phyloP scores from a whole-genome alignment of 2,113 vertebrate species.

The Gallinago jamesoni region DNA sequence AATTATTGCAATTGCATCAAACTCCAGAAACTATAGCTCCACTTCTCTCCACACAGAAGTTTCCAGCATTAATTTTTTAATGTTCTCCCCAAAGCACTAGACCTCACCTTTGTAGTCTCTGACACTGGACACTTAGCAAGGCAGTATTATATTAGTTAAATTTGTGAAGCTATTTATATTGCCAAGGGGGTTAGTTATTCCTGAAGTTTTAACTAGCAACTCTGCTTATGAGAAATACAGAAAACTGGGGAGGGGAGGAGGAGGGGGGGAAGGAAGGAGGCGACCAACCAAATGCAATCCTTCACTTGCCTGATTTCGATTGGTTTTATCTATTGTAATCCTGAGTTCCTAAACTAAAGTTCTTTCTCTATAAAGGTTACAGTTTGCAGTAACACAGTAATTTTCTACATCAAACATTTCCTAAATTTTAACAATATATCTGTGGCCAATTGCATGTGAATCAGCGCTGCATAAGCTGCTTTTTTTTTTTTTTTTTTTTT shows the following conservation, averaged over 20 bases:
- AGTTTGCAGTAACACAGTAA: not conserved
- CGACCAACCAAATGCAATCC: not conserved
- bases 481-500: not conserved
- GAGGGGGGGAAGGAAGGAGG: too few species aligned
- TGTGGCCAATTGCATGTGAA: not conserved
- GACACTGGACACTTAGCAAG: not conserved
- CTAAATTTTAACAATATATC: not conserved
- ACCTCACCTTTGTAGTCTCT: not conserved
- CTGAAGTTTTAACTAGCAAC: not conserved
- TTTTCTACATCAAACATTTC: not conserved
- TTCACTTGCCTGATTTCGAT: not conserved
- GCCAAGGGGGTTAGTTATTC: not conserved
- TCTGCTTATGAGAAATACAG: not conserved
- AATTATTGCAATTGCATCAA: not conserved
- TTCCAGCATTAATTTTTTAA: not conserved
- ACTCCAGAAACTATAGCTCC: not conserved
- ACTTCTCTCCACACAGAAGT: not conserved
- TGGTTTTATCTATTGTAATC: not conserved
- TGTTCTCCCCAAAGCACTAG: not conserved
- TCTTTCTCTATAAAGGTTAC: not conserved
- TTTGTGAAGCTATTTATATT: not conserved
- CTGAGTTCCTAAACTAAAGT: not conserved
- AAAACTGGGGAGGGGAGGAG: not conserved
- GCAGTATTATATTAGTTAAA: not conserved
- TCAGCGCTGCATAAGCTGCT: not conserved